These are phyloP conservation scores for Podarcis lilfordi DNA, from an alignment of 2,797 vertebrate species.

Conservation along the genomic window DNA sequence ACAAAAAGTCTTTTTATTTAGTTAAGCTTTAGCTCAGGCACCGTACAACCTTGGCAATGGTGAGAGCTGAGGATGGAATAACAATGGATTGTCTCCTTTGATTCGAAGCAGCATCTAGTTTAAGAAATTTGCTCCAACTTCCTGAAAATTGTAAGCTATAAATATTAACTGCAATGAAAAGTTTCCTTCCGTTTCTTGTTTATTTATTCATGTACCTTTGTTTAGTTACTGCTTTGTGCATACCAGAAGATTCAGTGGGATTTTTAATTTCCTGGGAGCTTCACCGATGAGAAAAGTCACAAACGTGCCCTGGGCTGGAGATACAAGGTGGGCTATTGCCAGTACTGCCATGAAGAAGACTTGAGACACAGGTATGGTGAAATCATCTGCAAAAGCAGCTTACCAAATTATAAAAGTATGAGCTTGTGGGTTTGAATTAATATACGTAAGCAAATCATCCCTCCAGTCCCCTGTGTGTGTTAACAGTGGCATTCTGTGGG, in stretches of 20 bases:
- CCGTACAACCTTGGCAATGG: conserved; percentile 30
- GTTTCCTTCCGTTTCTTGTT: conserved; percentile 14
- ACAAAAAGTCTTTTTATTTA: conserved; percentile 52
- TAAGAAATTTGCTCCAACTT: conserved; percentile 41
- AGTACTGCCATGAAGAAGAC: too few relatives aligned
- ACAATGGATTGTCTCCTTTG: conserved; percentile 32
- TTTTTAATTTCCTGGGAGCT: background rate
- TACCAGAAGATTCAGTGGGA: background rate
- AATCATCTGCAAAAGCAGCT: too few relatives aligned
- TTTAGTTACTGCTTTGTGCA: conserved; percentile 10
- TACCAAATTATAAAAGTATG: too few relatives aligned
- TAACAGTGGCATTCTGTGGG: too few relatives aligned
- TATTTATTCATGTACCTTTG: background rate
- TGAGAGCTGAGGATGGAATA: conserved; percentile 43
- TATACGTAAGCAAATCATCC: too few relatives aligned
- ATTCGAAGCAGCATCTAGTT: conserved; percentile 43
- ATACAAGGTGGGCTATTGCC: background rate
- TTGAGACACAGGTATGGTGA: too few relatives aligned
- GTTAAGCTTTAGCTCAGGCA: conserved; percentile 43
- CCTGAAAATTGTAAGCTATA: conserved; percentile 22
- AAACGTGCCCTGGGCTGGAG: background rate
- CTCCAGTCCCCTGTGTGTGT: too few relatives aligned
- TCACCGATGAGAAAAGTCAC: background rate
- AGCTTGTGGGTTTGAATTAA: too few relatives aligned
- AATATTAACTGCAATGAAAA: conserved; percentile 32